phyloP scores from a whole-genome alignment of 2,113 vertebrate genomes.

The Stercorarius parasiticus region DNA sequence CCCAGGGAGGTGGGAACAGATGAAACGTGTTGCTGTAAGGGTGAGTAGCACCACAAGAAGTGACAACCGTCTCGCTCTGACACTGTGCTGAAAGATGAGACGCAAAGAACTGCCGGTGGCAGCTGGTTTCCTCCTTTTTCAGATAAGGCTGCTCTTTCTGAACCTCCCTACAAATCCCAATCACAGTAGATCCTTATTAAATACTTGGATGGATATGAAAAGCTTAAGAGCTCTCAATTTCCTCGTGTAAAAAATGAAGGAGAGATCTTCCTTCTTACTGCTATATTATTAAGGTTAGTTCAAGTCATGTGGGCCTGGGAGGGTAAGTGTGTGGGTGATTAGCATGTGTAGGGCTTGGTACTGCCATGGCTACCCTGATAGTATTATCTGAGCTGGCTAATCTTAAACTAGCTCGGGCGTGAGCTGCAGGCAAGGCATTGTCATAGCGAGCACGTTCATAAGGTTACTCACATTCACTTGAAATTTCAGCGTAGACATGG shows the following conservation, averaged over 20 bases:
- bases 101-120: background rate
- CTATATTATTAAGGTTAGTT: background rate
- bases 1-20: background rate
- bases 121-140: background rate
- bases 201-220: background rate
- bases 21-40: background rate
- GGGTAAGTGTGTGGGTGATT: background rate
- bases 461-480: too few species aligned
- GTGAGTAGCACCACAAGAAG: background rate
- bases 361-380: background rate
- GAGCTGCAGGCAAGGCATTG: background rate
- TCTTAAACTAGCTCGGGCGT: background rate
- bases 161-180: background rate
- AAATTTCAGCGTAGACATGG: background rate
- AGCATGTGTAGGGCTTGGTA: background rate
- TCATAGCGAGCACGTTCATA: fast-evolving
- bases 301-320: background rate
- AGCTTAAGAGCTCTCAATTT: background rate
- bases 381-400: background rate
- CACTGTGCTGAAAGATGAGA: background rate
- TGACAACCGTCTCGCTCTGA: background rate
- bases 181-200: background rate
- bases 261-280: background rate
- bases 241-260: background rate
- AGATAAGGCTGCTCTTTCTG: background rate